These are phyloP conservation scores for Sebastes alutus DNA, from an alignment of 2,797 vertebrate genomes.

Conservation along the genomic window DNA sequence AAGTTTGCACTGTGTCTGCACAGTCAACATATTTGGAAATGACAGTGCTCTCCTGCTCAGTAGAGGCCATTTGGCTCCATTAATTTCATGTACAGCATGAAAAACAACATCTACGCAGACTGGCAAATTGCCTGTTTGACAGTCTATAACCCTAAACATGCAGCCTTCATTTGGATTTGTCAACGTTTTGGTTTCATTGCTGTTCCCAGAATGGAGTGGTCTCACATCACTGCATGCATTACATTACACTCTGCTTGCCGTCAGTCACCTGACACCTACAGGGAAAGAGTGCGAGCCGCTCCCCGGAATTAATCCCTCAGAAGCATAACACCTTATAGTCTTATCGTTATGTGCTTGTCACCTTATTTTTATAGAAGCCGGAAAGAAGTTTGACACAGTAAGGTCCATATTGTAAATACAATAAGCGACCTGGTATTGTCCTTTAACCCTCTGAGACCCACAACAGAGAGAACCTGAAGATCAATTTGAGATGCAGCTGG, in stretches of 20 bases:
- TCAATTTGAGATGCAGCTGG: too few species aligned
- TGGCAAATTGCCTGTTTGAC: constrained; percentile 19
- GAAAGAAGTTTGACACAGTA: background rate
- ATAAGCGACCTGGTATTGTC: background rate
- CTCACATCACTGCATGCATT: constrained; percentile 43
- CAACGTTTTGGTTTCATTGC: constrained; percentile 18
- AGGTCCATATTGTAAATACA: background rate
- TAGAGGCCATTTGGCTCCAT: constrained; percentile 5
- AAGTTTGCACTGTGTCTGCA: background rate
- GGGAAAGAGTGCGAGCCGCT: background rate
- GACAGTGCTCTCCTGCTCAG: background rate
- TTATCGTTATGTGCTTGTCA: background rate
- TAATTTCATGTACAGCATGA: constrained; percentile 2
- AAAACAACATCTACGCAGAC: constrained; percentile 12
- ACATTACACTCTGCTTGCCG: constrained; percentile 28
- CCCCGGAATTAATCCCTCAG: constrained; percentile 24
- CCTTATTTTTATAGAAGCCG: background rate
- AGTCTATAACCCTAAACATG: constrained; percentile 18
- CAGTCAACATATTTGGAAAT: constrained; percentile 16
- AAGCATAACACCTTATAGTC: constrained; percentile 21
- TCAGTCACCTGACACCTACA: constrained; percentile 41
- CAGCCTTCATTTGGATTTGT: constrained; percentile 33
- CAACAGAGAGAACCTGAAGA: too few species aligned
- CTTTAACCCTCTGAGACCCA: too few species aligned
- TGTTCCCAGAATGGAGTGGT: constrained; percentile 29